Evolutionary conservation across 1,140 invertebrate species (phyloP).

Genomic region (Pinna nobilis): DNA sequence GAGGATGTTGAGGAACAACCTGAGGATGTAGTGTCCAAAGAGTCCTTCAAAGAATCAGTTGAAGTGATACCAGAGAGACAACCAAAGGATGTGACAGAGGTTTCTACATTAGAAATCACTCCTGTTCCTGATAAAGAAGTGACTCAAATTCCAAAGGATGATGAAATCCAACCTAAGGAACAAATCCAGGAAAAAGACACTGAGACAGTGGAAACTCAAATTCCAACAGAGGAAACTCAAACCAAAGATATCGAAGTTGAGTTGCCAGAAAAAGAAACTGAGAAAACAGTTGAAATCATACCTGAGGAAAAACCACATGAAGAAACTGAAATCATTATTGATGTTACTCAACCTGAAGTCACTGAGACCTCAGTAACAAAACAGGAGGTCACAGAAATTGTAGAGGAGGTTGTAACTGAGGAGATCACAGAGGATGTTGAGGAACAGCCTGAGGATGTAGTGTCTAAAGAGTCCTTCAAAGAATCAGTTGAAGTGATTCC

Average conservation of each 20-base stretch:
- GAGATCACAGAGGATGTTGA: background rate
- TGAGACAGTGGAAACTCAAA: background rate
- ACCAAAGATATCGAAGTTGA: too few relatives aligned
- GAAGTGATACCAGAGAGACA: constrained; percentile 14
- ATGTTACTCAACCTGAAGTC: background rate
- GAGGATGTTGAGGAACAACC: background rate
- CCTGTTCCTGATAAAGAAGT: background rate
- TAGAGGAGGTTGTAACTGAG: background rate
- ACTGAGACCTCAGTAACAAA: background rate
- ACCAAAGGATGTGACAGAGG: constrained; percentile 2
- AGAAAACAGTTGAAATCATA: constrained; percentile 1
- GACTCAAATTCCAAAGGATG: background rate
- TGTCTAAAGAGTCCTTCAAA: background rate
- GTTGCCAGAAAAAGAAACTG: too few relatives aligned
- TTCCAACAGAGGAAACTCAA: too few relatives aligned
- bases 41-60: constrained; percentile 23
- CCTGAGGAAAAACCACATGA: constrained; percentile 11
- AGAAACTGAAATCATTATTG: background rate
- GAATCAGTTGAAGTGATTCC: background rate
- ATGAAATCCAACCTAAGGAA: background rate
- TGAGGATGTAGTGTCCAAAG: background rate
- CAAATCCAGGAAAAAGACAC: background rate
- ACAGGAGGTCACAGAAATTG: background rate
- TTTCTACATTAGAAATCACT: background rate
- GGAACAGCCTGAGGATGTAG: background rate